A percentile compares a stretch with the other conserved stretches of the same genome.
phyloP scores from a whole-genome alignment of 2,888 invertebrate species.

The Aleiodes alternator region DNA sequence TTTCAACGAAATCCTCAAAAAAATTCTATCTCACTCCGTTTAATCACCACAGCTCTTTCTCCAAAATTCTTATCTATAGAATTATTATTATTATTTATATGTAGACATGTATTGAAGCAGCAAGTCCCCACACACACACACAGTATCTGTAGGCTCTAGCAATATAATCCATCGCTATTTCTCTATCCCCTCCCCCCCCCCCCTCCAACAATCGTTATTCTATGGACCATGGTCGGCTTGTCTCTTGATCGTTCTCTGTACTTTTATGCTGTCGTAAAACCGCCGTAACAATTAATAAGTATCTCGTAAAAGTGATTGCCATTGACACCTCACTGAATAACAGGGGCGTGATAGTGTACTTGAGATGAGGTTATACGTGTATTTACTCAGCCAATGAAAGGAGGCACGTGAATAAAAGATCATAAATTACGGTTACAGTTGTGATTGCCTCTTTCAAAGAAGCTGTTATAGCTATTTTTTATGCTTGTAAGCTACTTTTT shows the following conservation, averaged over 20 bases:
- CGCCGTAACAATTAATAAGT: constrained; percentile 79
- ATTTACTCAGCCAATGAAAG: constrained; percentile 29
- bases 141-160: no score
- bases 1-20: no score
- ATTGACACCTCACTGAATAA: constrained; percentile 78
- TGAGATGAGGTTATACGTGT: constrained; percentile 41
- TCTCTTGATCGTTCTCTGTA: constrained; percentile 69
- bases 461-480: no score
- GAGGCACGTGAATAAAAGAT: constrained; percentile 44
- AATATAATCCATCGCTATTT: no score
- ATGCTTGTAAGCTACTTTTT: constrained; percentile 62
- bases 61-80: no score
- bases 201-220: constrained; percentile 12
- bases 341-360: constrained; percentile 66
- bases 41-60: no score
- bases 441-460: constrained; percentile 46
- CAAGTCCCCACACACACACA: no score
- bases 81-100: no score
- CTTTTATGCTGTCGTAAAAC: constrained; percentile 79
- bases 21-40: no score
- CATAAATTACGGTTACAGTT: constrained; percentile 29
- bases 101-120: no score
- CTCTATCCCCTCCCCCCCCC: no score
- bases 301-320: constrained; percentile 79
- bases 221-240: constrained; percentile 36